Conservation (phyloP, 1,140 invertebrate species). For the Macrosteles quadrilineatus region DNA sequence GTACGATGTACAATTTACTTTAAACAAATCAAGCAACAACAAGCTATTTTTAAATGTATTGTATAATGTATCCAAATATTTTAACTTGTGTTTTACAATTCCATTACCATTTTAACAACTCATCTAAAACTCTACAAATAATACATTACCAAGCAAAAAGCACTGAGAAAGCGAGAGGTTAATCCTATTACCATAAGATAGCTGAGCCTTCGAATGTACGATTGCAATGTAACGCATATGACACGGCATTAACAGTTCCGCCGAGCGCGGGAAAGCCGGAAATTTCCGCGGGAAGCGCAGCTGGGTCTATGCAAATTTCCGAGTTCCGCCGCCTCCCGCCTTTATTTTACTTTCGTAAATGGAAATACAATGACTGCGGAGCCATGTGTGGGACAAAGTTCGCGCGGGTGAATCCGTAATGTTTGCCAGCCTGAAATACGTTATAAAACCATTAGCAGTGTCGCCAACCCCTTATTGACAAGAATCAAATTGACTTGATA, state of each 20-base stretch:
- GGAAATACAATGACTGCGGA: constrained; percentile 21
- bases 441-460: constrained; percentile 27
- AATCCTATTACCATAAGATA: background rate
- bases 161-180: too few relatives aligned
- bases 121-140: too few relatives aligned
- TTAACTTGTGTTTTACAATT: too few relatives aligned
- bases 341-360: constrained; percentile 26
- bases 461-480: constrained; percentile 23
- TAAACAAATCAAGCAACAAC: too few relatives aligned
- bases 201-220: background rate
- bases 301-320: constrained; percentile 14
- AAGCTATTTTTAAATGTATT: too few relatives aligned
- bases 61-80: too few relatives aligned
- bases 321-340: background rate
- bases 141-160: too few relatives aligned
- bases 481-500: constrained; percentile 20
- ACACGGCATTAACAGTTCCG: constrained; percentile 7
- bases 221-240: constrained; percentile 10
- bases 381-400: constrained; percentile 22
- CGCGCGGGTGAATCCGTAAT: constrained; percentile 16
- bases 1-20: too few relatives aligned
- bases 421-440: constrained; percentile 22
- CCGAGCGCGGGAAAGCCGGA: constrained; percentile 16
- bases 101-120: too few relatives aligned
- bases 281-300: constrained; percentile 21